phyloP scores from a whole-genome alignment of 2,888 invertebrate genomes.

The Idaea biselata region DNA sequence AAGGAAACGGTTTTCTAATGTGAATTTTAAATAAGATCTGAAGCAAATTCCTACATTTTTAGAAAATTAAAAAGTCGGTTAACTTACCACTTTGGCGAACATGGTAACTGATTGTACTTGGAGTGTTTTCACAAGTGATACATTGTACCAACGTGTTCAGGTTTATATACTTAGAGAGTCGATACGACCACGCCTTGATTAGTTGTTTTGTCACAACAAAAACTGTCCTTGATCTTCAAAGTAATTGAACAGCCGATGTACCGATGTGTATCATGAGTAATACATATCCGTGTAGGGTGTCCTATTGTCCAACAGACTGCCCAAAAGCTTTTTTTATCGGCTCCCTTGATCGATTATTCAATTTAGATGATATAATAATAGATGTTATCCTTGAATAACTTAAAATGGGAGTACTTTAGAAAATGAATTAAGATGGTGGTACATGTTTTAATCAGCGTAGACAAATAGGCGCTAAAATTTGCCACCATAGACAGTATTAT shows the following conservation, averaged over 20 bases:
- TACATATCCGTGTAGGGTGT: conserved; percentile 50
- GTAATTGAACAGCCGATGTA: conserved; percentile 51
- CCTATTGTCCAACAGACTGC: conserved; percentile 1
- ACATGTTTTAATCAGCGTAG: neutral
- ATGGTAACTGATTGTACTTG: conserved; percentile 59
- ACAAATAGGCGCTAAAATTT: neutral
- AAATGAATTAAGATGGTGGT: neutral
- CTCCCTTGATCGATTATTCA: neutral
- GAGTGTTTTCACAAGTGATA: conserved; percentile 68
- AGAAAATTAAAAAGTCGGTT: conserved; percentile 12
- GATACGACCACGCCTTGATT: conserved; percentile 62
- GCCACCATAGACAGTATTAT: neutral
- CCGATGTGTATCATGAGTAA: conserved; percentile 43
- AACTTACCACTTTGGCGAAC: conserved; percentile 75
- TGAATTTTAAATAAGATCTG: neutral
- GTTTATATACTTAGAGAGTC: conserved; percentile 61
- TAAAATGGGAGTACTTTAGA: neutral
- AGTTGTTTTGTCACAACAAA: conserved; percentile 57
- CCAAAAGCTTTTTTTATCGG: neutral
- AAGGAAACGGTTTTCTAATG: neutral
- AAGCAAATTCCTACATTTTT: neutral
- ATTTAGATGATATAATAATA: conserved; percentile 7
- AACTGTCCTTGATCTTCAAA: conserved; percentile 76
- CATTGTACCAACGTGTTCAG: conserved; percentile 32
- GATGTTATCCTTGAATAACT: conserved; percentile 4